phyloP scores from a whole-genome alignment of 2,888 invertebrate genomes.

The Bembecia ichneumoniformis region DNA sequence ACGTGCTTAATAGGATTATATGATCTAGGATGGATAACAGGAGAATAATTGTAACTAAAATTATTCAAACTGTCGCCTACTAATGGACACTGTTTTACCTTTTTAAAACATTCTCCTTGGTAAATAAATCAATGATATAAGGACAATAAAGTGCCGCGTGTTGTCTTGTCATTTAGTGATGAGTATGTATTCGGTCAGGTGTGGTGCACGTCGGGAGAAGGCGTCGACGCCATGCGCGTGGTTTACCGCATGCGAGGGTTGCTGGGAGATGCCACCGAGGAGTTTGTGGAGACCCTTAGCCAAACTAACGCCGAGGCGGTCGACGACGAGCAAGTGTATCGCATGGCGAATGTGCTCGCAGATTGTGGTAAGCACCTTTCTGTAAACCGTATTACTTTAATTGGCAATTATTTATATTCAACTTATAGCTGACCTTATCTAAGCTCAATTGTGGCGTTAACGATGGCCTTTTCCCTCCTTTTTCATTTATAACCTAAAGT shows the following conservation, averaged over 20 bases:
- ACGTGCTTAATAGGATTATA: neutral
- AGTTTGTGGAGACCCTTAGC: slow-evolving; percentile 95
- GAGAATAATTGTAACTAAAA: neutral
- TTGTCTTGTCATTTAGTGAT: too few species aligned
- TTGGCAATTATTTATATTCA: neutral
- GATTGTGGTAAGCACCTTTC: slow-evolving; percentile 46
- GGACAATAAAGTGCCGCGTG: too few species aligned
- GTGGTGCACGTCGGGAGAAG: slow-evolving; percentile 91
- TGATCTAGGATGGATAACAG: neutral
- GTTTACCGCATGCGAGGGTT: slow-evolving; percentile 98
- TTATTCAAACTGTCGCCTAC: too few species aligned
- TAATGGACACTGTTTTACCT: too few species aligned
- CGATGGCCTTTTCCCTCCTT: too few species aligned
- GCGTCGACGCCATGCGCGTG: slow-evolving; percentile 96
- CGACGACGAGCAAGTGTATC: slow-evolving; percentile 94
- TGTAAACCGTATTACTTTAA: neutral
- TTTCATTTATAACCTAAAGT: too few species aligned
- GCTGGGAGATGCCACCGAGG: slow-evolving; percentile 98
- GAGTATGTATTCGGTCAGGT: slow-evolving; percentile 55
- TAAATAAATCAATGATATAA: too few species aligned
- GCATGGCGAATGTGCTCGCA: slow-evolving; percentile 65
- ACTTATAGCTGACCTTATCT: neutral
- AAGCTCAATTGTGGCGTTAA: too few species aligned
- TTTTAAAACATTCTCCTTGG: too few species aligned
- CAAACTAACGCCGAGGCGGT: slow-evolving; percentile 87